phyloP scores from a whole-genome alignment of 2,797 vertebrate species.

The Sebastes kiyomatsui region DNA sequence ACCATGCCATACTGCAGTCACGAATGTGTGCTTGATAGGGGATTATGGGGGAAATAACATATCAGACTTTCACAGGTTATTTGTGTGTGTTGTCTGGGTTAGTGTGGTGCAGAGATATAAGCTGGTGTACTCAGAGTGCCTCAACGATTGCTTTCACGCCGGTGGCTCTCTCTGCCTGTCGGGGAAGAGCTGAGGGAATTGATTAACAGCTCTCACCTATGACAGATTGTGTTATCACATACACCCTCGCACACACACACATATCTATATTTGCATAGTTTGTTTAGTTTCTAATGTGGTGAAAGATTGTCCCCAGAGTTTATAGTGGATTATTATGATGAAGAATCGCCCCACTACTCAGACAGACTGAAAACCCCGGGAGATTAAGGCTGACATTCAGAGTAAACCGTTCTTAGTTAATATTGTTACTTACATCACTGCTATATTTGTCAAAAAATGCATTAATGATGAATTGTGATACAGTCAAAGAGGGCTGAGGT shows the following conservation, averaged over 20 bases:
- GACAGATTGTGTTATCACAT: constrained; percentile 10
- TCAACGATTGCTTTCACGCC: constrained; percentile 42
- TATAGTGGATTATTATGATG: constrained; percentile 23
- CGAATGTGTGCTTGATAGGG: constrained; percentile 26
- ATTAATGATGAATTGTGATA: neutral
- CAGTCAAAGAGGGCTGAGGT: neutral
- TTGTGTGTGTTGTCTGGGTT: constrained; percentile 21
- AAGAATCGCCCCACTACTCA: neutral
- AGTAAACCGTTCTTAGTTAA: constrained; percentile 9
- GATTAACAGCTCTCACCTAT: constrained; percentile 26
- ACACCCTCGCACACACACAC: neutral
- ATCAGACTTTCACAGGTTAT: constrained; percentile 29
- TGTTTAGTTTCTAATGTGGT: neutral
- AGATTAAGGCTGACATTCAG: constrained; percentile 10
- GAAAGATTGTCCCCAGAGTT: constrained; percentile 3
- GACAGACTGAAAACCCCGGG: neutral
- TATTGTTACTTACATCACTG: neutral
- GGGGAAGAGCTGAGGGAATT: constrained; percentile 1
- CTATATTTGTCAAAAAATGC: neutral
- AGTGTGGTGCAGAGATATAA: constrained; percentile 25
- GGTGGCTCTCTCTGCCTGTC: constrained; percentile 39
- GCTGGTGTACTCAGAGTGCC: constrained; percentile 9
- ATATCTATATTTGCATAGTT: neutral
- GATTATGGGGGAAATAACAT: constrained; percentile 26
- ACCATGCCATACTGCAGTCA: constrained; percentile 3